Evolutionary conservation across 2,113 vertebrate species (phyloP), one percentile per base, ranked within the genome.

Genomic region (Amphiprion percula): DNA sequence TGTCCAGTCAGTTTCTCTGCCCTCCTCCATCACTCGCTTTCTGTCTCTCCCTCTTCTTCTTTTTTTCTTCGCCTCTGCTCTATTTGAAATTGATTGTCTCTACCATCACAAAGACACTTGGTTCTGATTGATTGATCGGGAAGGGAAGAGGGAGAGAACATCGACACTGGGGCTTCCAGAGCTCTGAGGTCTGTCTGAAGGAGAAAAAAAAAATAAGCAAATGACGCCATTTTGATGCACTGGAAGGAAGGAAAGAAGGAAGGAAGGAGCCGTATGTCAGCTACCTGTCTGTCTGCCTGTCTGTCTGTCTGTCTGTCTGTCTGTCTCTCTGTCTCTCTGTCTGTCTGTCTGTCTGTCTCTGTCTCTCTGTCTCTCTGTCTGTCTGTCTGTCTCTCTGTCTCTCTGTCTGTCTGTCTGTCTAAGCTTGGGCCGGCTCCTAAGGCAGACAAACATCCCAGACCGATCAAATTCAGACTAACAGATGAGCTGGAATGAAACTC

Each of bases 51-150:
- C 69, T 77, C 76, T 85, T 79, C 74, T 60, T 53, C 68, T 69
- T 64, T 82, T 75, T 72, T 88, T 83, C 87, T 90, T 86, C 88
- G 79, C 91, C 90, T 92, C 86, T 91, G 85, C 88, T 92, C 90
- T 89, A 91, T 93, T 91, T 92, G 94, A 94, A 94, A 95, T 94
- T 95, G 95, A 96, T 96, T 96, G 95, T 95, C 95, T 94, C 94
- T 93, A 95, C 93, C 91, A 95, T 95, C 94, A 95, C 94, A 96
- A 96, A 95, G 95, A 95, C 95, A 95, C 95, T 94, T 95, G 94
- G 90, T 93, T 95, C 91, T 93, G 93, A 95, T 95, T 95, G 94
- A 95, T 91, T 85, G 90, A 92, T 91, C 84, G 91, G 87, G 89
- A 88, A 87, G 82, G 87, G 91, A 92, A 91, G 90, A 93, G 90